phyloP scores from a whole-genome alignment of 2,888 invertebrate species.

The Mystacides longicornis region DNA sequence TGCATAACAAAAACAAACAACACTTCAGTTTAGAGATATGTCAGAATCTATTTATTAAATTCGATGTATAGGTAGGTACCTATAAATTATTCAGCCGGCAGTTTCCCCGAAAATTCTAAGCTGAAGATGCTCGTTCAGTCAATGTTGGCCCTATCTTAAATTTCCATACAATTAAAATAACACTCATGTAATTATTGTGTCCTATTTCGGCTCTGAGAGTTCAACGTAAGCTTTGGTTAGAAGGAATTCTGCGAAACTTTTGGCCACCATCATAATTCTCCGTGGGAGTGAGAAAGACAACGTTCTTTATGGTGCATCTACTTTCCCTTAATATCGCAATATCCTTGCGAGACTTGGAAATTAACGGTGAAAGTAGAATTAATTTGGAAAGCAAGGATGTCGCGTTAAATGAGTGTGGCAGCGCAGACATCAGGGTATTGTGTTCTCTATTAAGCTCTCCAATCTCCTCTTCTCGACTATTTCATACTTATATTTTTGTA shows the following conservation, averaged over 20 bases:
- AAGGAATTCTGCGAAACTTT: not conserved
- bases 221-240: not conserved
- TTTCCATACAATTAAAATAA: too few relatives aligned
- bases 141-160: too few relatives aligned
- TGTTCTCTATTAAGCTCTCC: not conserved
- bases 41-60: too few relatives aligned
- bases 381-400: constrained; percentile 6
- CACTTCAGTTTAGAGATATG: too few relatives aligned
- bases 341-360: constrained; percentile 3
- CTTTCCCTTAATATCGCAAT: constrained; percentile 2
- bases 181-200: not conserved
- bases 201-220: not conserved
- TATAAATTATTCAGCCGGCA: too few relatives aligned
- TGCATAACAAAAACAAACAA: too few relatives aligned
- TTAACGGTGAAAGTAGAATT: constrained; percentile 8
- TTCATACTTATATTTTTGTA: too few relatives aligned
- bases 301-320: not conserved
- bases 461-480: too few relatives aligned
- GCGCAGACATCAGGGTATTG: not conserved
- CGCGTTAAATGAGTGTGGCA: not conserved
- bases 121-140: too few relatives aligned
- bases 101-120: too few relatives aligned
- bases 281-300: too few relatives aligned
- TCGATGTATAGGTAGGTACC: too few relatives aligned
- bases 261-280: constrained; percentile 2